A percentile compares a stretch with the other conserved stretches of the same genome.
These are phyloP conservation scores for Yponomeuta sedellus DNA, from an alignment of 2,888 invertebrate species.

Conservation along the genomic window DNA sequence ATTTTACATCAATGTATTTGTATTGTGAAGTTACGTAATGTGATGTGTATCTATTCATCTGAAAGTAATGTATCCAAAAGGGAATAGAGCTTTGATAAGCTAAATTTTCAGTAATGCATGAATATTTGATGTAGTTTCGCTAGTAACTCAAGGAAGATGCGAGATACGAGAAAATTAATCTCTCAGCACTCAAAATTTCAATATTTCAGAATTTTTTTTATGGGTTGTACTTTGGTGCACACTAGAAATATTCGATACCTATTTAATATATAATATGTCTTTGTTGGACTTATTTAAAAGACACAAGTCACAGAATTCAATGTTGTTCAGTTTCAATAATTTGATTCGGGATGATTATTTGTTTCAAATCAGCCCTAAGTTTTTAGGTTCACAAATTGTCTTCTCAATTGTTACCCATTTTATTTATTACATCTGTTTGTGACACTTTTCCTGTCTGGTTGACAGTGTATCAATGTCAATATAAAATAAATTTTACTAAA, in stretches of 20 bases:
- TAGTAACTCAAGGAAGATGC: constrained; percentile 12
- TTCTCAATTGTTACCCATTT: no score
- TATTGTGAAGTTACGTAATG: neutral
- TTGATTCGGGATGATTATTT: no score
- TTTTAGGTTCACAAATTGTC: no score
- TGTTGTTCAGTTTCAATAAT: no score
- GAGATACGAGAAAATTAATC: neutral
- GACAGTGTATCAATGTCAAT: no score
- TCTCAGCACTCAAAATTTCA: neutral
- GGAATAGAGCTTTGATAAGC: neutral
- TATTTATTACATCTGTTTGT: no score
- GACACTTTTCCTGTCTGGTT: no score
- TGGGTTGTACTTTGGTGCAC: neutral
- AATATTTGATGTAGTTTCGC: constrained; percentile 4
- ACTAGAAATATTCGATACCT: neutral
- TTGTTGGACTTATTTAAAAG: no score
- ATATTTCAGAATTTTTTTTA: neutral
- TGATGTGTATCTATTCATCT: constrained; percentile 1
- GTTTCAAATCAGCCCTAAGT: no score
- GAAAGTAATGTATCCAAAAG: neutral
- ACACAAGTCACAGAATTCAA: no score
- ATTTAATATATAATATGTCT: no score
- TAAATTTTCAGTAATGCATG: neutral
- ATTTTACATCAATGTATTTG: neutral
- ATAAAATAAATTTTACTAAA: no score